Base-by-base conservation (phyloP, 2,113 vertebrate species). In the Orycteropus afer region DNA sequence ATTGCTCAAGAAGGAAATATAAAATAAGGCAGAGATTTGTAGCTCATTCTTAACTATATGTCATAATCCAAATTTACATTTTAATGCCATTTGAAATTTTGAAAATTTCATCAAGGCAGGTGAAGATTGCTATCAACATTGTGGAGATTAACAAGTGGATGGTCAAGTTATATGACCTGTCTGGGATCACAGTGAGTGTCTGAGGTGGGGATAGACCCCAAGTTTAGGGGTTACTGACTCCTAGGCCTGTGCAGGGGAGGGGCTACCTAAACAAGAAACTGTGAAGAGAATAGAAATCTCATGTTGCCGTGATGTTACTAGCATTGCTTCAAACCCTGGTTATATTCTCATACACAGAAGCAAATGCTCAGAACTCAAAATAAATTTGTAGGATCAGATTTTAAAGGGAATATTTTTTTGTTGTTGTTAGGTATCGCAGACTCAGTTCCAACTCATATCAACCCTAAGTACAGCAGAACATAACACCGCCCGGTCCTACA, bases 171-270 rank as follows among this genome's bases (percentile, higher is more conserved):
- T 4, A 22, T 0, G 0, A 23, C 0, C 13, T 11, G 7, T 34
- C 55, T 81, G 20, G 20, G 51, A n/a, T 63, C 45, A 83, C 13
- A 13, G 22, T 47, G n/a, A n/a, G 18, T 11, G 27, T 0, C 8
- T 22, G 29, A 32, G 17, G 27, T 6, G 0, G 34, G 55, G 67
- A 51, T 12, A 57, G 57, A 61, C 55, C 3, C 3, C 59, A 69
- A 76, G 37, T 3, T 7, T 34, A 2, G 20, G 71, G 55, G 4
- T 14, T 23, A 53, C 40, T 37, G 51, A 57, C 73, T 81, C 40
- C 71, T 1, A 32, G 59, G 3, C 4, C 7, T 23, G 22, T 12
- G n/a, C 3, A 34, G 42, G 73, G n/a, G 14, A 67, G 0, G 0
- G 29, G 45, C 9, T 3, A 1, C 2, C 10, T 23, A n/a, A 55